Evolutionary conservation across 2,888 invertebrate genomes (phyloP).

Genomic region (Eueremaeus valkanovi): DNA sequence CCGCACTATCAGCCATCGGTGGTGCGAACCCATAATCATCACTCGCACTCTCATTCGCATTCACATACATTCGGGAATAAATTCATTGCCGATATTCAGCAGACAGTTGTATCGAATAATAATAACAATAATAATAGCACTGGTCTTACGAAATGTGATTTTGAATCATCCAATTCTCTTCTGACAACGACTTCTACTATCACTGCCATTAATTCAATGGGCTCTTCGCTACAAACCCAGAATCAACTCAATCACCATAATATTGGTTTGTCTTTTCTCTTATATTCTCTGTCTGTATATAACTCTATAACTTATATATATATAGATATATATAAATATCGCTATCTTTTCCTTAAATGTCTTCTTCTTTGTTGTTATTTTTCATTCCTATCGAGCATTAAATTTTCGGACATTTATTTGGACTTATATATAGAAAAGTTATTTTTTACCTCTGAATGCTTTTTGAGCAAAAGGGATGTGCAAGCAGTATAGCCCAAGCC

Average conservation of each 20-base stretch:
- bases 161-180: conserved; percentile 17
- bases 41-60: background rate
- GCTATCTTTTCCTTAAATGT: background rate
- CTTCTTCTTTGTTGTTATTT: no score
- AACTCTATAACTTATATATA: no score
- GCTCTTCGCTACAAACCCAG: background rate
- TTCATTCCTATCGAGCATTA: no score
- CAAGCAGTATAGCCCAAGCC: no score
- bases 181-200: conserved; percentile 21
- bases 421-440: no score
- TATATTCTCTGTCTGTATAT: background rate
- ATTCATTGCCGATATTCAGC: conserved; percentile 24
- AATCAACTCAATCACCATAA: conserved; percentile 24
- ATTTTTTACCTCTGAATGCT: no score
- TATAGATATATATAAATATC: background rate
- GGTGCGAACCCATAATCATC: conserved; percentile 4
- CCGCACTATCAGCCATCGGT: conserved; percentile 30
- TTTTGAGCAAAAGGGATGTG: no score
- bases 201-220: conserved; percentile 31
- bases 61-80: conserved; percentile 24
- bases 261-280: conserved; percentile 18
- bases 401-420: no score
- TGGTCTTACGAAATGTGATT: background rate
- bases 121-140: background rate
- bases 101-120: background rate